phyloP scores from a whole-genome alignment of 2,797 vertebrate species.

The Todus mexicanus region DNA sequence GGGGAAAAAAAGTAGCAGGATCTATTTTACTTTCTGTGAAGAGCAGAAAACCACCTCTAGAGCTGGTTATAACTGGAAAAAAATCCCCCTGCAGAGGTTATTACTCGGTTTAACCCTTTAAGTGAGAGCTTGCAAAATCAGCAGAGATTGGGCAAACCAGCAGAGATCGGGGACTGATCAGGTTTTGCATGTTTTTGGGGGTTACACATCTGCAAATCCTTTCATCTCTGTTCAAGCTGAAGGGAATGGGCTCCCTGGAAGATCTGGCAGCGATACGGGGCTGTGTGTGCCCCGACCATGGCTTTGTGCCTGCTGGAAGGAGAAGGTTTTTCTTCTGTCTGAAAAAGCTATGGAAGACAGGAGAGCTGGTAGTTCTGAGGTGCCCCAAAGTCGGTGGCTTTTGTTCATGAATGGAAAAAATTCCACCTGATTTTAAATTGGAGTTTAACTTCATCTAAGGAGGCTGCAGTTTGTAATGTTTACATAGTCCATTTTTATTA shows the following conservation, averaged over 20 bases:
- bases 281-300: not conserved
- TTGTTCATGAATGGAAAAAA: not conserved
- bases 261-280: not conserved
- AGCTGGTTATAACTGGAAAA: not conserved
- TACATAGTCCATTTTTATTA: not conserved
- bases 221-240: not conserved
- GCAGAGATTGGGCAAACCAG: not conserved
- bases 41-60: not conserved
- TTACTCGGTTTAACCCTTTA: not conserved
- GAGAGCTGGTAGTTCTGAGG: not conserved
- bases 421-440: not conserved
- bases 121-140: not conserved
- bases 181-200: not conserved
- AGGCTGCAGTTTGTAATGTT: not conserved
- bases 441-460: not conserved
- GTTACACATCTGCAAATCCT: not conserved
- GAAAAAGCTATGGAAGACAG: not conserved
- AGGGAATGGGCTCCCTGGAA: not conserved
- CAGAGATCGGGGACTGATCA: not conserved
- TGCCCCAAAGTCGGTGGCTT: not conserved
- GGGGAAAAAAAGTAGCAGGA: not conserved
- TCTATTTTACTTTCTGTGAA: not conserved
- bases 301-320: not conserved
- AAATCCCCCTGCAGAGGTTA: accelerated
- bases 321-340: not conserved